Base-by-base conservation (phyloP, 2,888 invertebrate genomes). In the Hirtodrosophila cameraria region DNA sequence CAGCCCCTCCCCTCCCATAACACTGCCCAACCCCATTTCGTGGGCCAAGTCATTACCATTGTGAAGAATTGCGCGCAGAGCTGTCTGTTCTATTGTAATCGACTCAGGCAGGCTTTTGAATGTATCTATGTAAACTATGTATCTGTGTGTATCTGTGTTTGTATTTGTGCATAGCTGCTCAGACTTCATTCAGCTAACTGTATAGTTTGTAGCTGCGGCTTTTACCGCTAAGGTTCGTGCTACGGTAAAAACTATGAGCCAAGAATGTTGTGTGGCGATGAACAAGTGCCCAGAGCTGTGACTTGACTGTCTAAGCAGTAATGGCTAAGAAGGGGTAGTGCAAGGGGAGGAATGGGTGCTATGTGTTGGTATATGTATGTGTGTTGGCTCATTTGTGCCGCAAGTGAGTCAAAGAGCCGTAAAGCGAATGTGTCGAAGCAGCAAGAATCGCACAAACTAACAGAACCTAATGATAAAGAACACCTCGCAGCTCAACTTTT, bases 201-300 rank as follows among this genome's bases (percentile, higher is more conserved):
- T 90, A 90, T 86, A 87, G 88, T 90, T 90, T 90, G 90, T 90
- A 90, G 90, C 88, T 89, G 90, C 87, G 85, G 88, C 83, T 88
- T 90, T 90, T 90, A 90, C 90, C 90, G 90, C 90, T 90, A 90
- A 88, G 88, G 90, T 90, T 90, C 90, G 90, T 86, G 87, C 82
- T 89, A 90, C 90, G 89, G 90, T 89, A 89, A 90, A 88, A 89
- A 87, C 68, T 81, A 85, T 85, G 72, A 87, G 80, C 65, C 53
- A 67, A 75, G 72, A 71, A 75, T 68, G 60, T 46, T 45, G 45
- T 49, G 45, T 53, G 31, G 38, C 48, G 64, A 38, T 53, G 61
- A 64, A 65, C 64, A 70, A 65, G 66, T 75, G 75, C 52, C 41
- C 68, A 59, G 38, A 64, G 54, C 72, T 70, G 62, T 75, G 70